These are phyloP conservation scores for Cheirogaleus medius DNA, from an alignment of 2,113 vertebrate genomes.

Conservation along the genomic window DNA sequence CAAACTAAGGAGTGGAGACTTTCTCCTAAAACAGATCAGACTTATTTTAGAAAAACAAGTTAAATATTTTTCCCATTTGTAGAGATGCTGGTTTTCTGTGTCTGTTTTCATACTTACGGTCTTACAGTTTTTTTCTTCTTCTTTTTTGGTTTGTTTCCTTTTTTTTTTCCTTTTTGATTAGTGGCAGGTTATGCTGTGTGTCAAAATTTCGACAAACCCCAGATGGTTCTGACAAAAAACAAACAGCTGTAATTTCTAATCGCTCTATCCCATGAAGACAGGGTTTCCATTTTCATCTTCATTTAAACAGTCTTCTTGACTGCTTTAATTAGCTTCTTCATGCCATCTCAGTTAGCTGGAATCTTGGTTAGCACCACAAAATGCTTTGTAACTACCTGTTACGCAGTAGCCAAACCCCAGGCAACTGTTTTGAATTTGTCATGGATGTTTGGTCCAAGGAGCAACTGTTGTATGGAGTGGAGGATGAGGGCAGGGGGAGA, in stretches of 20 bases:
- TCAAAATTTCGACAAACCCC: conserved; percentile 31
- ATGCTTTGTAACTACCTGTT: conserved; percentile 54
- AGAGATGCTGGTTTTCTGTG: neutral
- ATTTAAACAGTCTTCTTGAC: conserved; percentile 31
- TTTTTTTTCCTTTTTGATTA: conserved; percentile 15
- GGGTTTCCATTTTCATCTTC: conserved; percentile 54
- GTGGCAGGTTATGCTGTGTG: neutral
- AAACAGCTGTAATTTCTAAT: conserved; percentile 59
- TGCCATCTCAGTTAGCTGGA: neutral
- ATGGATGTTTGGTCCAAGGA: conserved; percentile 27
- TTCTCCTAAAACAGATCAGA: neutral
- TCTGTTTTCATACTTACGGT: conserved; percentile 41
- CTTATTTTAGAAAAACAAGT: conserved; percentile 23
- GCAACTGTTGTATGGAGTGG: neutral
- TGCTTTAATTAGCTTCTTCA: conserved; percentile 29
- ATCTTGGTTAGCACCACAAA: neutral
- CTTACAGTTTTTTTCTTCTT: neutral
- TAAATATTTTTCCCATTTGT: conserved; percentile 19
- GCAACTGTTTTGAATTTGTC: conserved; percentile 25
- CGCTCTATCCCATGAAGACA: neutral
- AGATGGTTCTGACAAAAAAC: conserved; percentile 29
- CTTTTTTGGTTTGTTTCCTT: neutral
- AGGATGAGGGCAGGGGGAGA: neutral
- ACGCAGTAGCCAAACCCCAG: conserved; percentile 15
- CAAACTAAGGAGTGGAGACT: neutral